A percentile compares a stretch with the other conserved stretches of the same genome.
These are phyloP conservation scores for Urocolius indicus DNA, from an alignment of 2,113 vertebrate species.

Conservation along the genomic window DNA sequence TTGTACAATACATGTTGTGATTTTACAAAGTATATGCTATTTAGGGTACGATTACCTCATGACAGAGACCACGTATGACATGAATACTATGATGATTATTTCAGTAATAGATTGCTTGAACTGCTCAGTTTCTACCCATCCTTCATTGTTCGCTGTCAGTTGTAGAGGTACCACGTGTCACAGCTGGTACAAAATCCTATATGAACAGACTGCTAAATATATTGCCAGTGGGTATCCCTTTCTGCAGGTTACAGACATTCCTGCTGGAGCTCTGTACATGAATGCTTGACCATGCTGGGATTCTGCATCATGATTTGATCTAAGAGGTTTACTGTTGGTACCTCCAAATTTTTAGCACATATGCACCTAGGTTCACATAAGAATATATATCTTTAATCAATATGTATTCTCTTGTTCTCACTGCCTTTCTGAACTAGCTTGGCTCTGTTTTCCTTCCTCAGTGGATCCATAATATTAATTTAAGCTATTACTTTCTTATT, in stretches of 20 bases:
- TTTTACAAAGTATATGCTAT: background rate
- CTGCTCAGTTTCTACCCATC: background rate
- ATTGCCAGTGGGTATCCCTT: background rate
- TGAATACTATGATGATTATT: background rate
- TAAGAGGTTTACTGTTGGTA: background rate
- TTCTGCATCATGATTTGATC: background rate
- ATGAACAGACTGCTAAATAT: background rate
- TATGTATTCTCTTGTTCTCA: background rate
- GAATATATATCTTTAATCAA: background rate
- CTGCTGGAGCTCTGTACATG: background rate
- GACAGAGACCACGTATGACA: background rate
- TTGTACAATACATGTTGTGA: background rate
- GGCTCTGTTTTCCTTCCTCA: background rate
- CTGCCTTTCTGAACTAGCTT: background rate
- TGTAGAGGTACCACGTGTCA: background rate
- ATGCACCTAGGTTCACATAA: background rate
- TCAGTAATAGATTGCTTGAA: background rate
- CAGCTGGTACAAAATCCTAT: background rate
- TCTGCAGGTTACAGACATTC: background rate
- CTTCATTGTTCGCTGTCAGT: background rate
- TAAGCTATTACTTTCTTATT: background rate
- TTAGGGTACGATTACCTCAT: background rate
- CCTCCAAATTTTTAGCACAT: background rate
- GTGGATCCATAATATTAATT: conserved; percentile 7
- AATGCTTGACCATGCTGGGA: background rate